Percentiles rank a stretch among this genome's conserved stretches.
phyloP scores from a whole-genome alignment of 2,797 vertebrate genomes.

The Sebastes wilsoni region DNA sequence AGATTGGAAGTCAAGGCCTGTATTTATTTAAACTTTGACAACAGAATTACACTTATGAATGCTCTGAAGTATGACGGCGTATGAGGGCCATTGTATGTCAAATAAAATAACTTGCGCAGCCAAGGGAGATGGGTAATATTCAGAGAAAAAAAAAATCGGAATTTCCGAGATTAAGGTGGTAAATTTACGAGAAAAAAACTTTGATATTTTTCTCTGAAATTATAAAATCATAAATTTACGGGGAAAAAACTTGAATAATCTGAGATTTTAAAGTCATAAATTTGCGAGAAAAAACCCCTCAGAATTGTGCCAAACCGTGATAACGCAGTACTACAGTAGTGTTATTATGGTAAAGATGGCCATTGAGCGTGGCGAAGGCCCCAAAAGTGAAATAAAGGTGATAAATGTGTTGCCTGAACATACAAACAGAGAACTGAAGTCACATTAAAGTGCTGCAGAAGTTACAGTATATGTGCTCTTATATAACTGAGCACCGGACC shows the following conservation, averaged over 20 bases:
- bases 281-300: background rate
- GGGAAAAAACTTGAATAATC: background rate
- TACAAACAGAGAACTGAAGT: background rate
- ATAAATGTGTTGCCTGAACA: background rate
- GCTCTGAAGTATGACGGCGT: background rate
- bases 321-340: background rate
- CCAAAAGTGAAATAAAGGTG: background rate
- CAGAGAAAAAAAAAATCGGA: no score
- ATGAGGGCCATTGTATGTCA: no score
- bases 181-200: no score
- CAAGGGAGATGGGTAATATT: no score
- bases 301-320: background rate
- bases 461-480: background rate
- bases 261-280: background rate
- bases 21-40: background rate
- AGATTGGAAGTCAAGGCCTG: background rate
- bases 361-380: background rate
- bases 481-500: background rate
- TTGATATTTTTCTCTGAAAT: background rate
- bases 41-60: background rate
- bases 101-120: no score
- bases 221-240: background rate
- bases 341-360: background rate
- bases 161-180: no score
- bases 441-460: background rate